Conservation (phyloP, 2,888 invertebrate species). For the Dryobotodes eremita region DNA sequence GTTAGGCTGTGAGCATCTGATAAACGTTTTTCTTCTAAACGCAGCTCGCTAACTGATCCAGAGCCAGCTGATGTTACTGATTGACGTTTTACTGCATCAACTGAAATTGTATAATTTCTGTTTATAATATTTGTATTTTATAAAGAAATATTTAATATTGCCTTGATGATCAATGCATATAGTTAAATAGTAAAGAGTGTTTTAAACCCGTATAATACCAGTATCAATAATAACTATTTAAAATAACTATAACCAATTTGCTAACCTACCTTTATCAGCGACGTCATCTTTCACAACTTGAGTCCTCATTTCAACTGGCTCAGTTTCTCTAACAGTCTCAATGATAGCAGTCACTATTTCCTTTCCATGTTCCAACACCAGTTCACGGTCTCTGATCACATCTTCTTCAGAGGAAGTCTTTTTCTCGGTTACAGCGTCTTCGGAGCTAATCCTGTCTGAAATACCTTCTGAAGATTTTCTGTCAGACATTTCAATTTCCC, state of each 20-base stretch:
- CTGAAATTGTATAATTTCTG: slow-evolving; percentile 68
- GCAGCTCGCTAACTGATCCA: slow-evolving; percentile 84
- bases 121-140: neutral
- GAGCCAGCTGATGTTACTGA: slow-evolving; percentile 88
- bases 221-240: too few species aligned
- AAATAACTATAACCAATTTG: neutral
- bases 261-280: slow-evolving; percentile 76
- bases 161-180: neutral
- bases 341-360: slow-evolving; percentile 69
- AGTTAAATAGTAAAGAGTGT: neutral
- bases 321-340: slow-evolving; percentile 69
- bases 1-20: slow-evolving; percentile 89
- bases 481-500: slow-evolving; percentile 89
- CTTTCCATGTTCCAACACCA: slow-evolving; percentile 66
- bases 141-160: neutral
- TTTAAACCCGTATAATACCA: neutral
- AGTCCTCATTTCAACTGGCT: slow-evolving; percentile 73
- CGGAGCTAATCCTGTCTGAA: slow-evolving; percentile 88
- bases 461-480: slow-evolving; percentile 89
- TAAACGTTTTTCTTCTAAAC: slow-evolving; percentile 86
- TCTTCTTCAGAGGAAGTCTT: slow-evolving; percentile 89
- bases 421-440: slow-evolving; percentile 89
- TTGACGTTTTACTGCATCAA: slow-evolving; percentile 82
- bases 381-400: slow-evolving; percentile 75
- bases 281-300: slow-evolving; percentile 75